Percentiles rank a stretch among this genome's conserved stretches.
Conservation (phyloP, 2,113 vertebrate genomes). For the Lonchura striata region DNA sequence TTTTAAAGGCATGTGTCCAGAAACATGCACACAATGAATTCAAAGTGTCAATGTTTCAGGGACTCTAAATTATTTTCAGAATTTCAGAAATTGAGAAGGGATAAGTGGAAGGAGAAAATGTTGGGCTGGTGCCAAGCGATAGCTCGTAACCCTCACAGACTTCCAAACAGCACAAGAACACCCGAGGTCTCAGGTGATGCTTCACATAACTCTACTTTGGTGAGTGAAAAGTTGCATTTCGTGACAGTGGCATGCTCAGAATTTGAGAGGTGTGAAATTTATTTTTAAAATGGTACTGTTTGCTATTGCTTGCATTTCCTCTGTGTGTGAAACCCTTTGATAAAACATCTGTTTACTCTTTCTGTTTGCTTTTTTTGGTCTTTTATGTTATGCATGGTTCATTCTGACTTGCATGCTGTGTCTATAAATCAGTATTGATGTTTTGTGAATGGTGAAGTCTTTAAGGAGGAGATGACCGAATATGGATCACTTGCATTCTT, state of each 20-base stretch:
- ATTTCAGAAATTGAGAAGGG: conserved; percentile 82
- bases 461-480: not conserved
- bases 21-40: conserved; percentile 31
- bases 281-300: not conserved
- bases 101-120: conserved; percentile 83
- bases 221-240: conserved; percentile 74
- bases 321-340: not conserved
- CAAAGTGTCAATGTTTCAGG: conserved; percentile 74
- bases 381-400: not conserved
- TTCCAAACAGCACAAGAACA: conserved; percentile 77
- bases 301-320: not conserved
- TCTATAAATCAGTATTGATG: not conserved
- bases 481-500: not conserved
- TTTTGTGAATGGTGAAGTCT: not conserved
- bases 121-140: conserved; percentile 84
- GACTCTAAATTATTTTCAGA: conserved; percentile 84
- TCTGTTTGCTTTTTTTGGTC: not conserved
- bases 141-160: conserved; percentile 80
- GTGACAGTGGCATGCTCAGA: conserved; percentile 23
- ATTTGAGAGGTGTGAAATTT: not conserved
- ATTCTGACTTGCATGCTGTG: conserved; percentile 17
- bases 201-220: conserved; percentile 70
- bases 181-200: conserved; percentile 75
- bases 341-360: not conserved
- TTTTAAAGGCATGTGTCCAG: conserved; percentile 59